These are phyloP conservation scores for Philopotamus ludificatus DNA, from an alignment of 1,140 invertebrate species.

Conservation along the genomic window DNA sequence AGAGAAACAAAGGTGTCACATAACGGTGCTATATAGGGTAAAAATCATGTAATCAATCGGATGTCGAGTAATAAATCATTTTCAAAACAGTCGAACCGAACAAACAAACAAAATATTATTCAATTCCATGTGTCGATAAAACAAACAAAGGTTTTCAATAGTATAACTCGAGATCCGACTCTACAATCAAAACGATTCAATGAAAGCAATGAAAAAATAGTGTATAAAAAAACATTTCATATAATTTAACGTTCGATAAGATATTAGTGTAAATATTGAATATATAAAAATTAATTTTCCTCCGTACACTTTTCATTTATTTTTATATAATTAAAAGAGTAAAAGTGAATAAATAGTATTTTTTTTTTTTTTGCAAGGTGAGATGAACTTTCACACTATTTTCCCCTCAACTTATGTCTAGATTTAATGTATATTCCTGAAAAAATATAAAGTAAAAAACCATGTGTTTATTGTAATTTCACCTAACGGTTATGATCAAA, in stretches of 20 bases:
- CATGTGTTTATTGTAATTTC: not conserved
- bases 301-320: not conserved
- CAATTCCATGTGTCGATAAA: too few species aligned
- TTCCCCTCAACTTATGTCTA: constrained; percentile 7
- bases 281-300: constrained; percentile 1
- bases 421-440: not conserved
- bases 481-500: not conserved
- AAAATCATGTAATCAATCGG: too few species aligned
- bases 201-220: too few species aligned
- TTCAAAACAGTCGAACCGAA: too few species aligned
- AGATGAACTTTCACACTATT: constrained; percentile 14
- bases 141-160: too few species aligned
- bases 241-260: constrained; percentile 1
- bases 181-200: too few species aligned
- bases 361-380: constrained; percentile 12
- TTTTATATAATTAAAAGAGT: constrained; percentile 3
- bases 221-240: constrained; percentile 8
- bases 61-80: too few species aligned
- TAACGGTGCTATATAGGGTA: too few species aligned
- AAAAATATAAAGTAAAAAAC: constrained; percentile 1
- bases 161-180: too few species aligned
- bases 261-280: not conserved
- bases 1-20: not conserved
- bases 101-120: too few species aligned
- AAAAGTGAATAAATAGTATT: constrained; percentile 14